phyloP scores from a whole-genome alignment of 2,888 invertebrate species.

The Deilephila elpenor region DNA sequence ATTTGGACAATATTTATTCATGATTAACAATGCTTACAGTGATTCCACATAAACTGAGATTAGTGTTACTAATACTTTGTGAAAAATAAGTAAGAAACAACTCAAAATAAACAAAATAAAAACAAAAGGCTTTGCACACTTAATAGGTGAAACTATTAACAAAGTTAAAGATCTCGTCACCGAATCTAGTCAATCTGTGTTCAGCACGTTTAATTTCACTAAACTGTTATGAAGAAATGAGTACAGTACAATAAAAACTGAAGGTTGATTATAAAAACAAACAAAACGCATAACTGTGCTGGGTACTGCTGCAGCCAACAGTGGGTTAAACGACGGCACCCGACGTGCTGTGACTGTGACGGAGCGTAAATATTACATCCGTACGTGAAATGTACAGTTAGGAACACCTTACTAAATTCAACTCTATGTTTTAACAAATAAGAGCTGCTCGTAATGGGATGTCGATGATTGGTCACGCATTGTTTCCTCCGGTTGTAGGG shows the following conservation, averaged over 20 bases:
- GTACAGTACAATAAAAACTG: conserved; percentile 35
- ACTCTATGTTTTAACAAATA: conserved; percentile 48
- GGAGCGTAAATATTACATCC: conserved; percentile 67
- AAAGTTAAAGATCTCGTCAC: too few relatives aligned
- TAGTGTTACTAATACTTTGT: too few relatives aligned
- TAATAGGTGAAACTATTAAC: too few relatives aligned
- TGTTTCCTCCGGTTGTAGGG: conserved; percentile 71
- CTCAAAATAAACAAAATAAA: too few relatives aligned
- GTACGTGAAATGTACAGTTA: conserved; percentile 68
- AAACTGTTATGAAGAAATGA: conserved; percentile 21
- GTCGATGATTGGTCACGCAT: conserved; percentile 71
- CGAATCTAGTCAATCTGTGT: not conserved
- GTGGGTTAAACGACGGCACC: conserved; percentile 57
- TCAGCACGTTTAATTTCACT: not conserved
- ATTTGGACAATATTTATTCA: too few relatives aligned
- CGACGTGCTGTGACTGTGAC: conserved; percentile 72
- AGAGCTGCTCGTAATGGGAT: conserved; percentile 52
- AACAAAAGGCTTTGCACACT: too few relatives aligned
- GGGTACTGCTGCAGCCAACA: conserved; percentile 61
- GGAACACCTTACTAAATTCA: conserved; percentile 46
- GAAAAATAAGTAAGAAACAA: too few relatives aligned
- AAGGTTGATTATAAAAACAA: conserved; percentile 70
- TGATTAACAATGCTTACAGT: too few relatives aligned
- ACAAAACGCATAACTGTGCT: conserved; percentile 60
- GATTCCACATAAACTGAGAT: too few relatives aligned